These are phyloP conservation scores for Pelusios castaneus DNA, from an alignment of 2,113 vertebrate genomes.

Conservation along the genomic window DNA sequence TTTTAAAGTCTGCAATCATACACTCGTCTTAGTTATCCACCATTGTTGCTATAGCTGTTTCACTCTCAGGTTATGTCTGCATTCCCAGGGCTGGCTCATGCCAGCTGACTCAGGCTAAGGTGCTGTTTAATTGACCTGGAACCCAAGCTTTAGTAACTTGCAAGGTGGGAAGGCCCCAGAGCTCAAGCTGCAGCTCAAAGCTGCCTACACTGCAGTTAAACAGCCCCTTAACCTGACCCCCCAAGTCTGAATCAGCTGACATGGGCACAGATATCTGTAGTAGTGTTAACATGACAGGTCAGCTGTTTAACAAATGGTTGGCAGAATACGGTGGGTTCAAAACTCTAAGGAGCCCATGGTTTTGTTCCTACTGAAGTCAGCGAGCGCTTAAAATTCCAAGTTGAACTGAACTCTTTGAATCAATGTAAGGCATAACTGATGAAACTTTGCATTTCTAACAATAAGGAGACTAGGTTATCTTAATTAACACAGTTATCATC, in stretches of 20 bases:
- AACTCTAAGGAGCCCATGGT: background rate
- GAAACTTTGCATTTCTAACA: background rate
- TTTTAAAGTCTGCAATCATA: background rate
- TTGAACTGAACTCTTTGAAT: background rate
- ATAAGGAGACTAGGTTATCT: background rate
- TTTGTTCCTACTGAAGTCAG: background rate
- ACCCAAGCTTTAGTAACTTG: no score
- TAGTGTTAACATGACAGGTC: background rate
- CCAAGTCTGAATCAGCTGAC: no score
- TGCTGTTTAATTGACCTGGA: background rate
- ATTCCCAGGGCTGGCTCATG: background rate
- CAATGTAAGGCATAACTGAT: background rate
- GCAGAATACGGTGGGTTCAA: background rate
- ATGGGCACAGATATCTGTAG: background rate
- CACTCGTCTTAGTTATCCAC: background rate
- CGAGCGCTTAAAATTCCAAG: background rate
- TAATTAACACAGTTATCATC: background rate
- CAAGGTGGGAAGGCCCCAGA: no score
- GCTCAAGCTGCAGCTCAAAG: no score
- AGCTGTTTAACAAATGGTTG: background rate
- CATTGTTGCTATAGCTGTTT: background rate
- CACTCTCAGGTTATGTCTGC: background rate
- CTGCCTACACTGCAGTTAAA: no score
- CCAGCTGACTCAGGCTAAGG: background rate
- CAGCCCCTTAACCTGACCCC: no score